These are phyloP conservation scores for Noturus placidus DNA, from an alignment of 2,113 vertebrate genomes.

Conservation along the genomic window DNA sequence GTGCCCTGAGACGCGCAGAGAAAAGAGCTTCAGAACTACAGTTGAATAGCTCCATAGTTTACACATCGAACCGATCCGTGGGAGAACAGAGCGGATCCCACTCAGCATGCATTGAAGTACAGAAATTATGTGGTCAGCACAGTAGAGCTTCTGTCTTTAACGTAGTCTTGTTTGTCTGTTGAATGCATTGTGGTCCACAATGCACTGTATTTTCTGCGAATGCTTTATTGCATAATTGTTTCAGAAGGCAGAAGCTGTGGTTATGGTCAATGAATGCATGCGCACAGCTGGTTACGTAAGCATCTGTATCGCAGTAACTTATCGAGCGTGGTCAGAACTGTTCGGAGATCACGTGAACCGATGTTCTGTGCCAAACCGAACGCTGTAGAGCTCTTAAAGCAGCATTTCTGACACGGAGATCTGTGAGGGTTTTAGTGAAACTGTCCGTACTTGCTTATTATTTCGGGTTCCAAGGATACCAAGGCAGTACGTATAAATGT, in stretches of 20 bases:
- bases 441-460: not conserved
- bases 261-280: not conserved
- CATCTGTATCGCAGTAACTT: not conserved
- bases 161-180: slow-evolving; percentile 39
- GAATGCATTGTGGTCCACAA: slow-evolving; percentile 34
- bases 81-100: slow-evolving; percentile 51
- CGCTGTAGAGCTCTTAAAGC: not conserved
- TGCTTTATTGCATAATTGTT: slow-evolving; percentile 23
- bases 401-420: too few relatives aligned
- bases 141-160: slow-evolving; percentile 44
- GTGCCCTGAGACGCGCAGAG: slow-evolving; percentile 54
- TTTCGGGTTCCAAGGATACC: not conserved
- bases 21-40: slow-evolving; percentile 43
- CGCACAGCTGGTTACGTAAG: not conserved
- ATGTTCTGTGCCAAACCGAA: not conserved
- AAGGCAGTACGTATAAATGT: not conserved
- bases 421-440: too few relatives aligned
- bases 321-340: not conserved
- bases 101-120: slow-evolving; percentile 43
- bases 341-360: not conserved
- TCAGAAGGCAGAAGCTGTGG: not conserved
- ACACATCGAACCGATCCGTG: slow-evolving; percentile 48
- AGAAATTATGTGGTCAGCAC: slow-evolving; percentile 39
- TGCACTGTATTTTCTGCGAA: slow-evolving; percentile 19
- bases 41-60: slow-evolving; percentile 56